Percentiles rank a stretch among this genome's conserved stretches.
These are phyloP conservation scores for Zelostemma sp. DNA, from an alignment of 1,140 invertebrate genomes.

Conservation along the genomic window DNA sequence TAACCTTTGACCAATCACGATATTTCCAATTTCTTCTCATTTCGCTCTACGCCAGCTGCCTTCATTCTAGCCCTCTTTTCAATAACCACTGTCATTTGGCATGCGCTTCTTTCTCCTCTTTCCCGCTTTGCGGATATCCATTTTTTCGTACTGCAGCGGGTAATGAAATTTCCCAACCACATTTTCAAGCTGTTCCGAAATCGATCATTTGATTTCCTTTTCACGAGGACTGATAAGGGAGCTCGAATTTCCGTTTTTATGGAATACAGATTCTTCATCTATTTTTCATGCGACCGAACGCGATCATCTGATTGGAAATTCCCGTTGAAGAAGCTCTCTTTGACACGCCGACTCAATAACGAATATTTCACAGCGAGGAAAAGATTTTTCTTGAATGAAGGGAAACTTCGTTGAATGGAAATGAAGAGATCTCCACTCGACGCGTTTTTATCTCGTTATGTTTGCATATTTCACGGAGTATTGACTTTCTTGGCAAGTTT, in stretches of 20 bases:
- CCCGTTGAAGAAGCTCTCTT: no score
- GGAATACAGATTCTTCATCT: no score
- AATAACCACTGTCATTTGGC: neutral
- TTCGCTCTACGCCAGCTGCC: neutral
- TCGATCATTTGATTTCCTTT: slow-evolving; percentile 1
- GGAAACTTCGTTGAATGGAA: no score
- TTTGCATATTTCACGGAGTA: neutral
- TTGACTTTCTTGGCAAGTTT: neutral
- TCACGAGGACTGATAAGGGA: neutral
- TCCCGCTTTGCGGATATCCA: neutral
- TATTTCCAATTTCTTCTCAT: slow-evolving; percentile 4
- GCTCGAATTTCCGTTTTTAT: no score
- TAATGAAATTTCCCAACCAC: slow-evolving; percentile 3
- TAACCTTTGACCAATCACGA: neutral
- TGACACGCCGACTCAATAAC: no score
- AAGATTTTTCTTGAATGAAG: no score
- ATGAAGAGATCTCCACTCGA: neutral
- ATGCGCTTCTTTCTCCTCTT: slow-evolving; percentile 2
- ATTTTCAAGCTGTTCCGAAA: neutral
- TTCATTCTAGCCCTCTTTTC: neutral
- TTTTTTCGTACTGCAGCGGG: neutral
- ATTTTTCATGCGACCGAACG: no score
- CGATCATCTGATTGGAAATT: no score
- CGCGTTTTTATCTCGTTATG: neutral
- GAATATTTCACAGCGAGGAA: no score